A percentile compares a stretch with the other conserved stretches of the same genome.
Evolutionary conservation across 1,140 invertebrate genomes (phyloP).

Genomic region (Halyomorpha halys): DNA sequence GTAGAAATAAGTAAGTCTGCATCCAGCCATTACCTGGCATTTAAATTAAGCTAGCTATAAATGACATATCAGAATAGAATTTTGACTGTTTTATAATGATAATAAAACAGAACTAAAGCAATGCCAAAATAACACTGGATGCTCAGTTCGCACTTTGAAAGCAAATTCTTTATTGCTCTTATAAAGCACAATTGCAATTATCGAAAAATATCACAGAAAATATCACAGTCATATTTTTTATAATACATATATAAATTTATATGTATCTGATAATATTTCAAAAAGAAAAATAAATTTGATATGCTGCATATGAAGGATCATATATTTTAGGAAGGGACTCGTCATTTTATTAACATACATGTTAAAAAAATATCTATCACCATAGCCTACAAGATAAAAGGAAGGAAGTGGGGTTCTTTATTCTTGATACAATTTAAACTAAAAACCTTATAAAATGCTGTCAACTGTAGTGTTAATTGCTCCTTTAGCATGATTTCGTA

Average conservation of each 20-base stretch:
- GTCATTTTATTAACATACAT: constrained; percentile 7
- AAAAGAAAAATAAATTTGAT: too few relatives aligned
- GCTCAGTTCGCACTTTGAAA: constrained; percentile 24
- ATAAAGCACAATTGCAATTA: constrained; percentile 18
- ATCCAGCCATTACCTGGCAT: constrained; percentile 3
- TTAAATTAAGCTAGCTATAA: not conserved
- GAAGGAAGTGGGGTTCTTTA: constrained; percentile 20
- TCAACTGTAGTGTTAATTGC: too few relatives aligned
- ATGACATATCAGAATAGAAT: not conserved
- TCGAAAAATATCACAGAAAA: constrained; percentile 11
- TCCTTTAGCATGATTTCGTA: too few relatives aligned
- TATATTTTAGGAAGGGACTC: too few relatives aligned
- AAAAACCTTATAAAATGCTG: not conserved
- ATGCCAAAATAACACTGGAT: constrained; percentile 16
- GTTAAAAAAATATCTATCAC: constrained; percentile 1
- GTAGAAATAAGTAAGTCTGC: constrained; percentile 3
- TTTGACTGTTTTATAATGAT: not conserved
- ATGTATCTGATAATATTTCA: constrained; percentile 6
- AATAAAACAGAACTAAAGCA: not conserved
- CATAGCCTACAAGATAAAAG: not conserved
- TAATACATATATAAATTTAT: constrained; percentile 19
- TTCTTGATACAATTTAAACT: constrained; percentile 16
- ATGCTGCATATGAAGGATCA: too few relatives aligned
- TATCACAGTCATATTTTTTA: constrained; percentile 20
- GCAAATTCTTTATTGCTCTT: constrained; percentile 23